Conservation (phyloP, 37 sponge, comb jelly and placozoan genomes). For the Diacarnus erythraeanus region DNA sequence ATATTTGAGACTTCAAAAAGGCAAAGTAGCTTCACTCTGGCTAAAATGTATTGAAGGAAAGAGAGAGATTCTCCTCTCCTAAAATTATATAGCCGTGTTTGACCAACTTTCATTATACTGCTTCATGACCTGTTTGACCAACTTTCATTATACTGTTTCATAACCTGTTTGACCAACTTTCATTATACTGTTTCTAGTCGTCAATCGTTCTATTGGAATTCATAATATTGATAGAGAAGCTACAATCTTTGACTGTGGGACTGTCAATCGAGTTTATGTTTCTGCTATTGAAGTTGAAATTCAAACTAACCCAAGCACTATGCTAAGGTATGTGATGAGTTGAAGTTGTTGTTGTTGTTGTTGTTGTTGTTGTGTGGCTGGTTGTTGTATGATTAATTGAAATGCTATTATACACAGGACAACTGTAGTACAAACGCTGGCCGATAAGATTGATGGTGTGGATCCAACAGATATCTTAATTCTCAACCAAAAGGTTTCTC, state of each 20-base stretch:
- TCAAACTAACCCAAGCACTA: background rate
- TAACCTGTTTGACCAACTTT: too few relatives aligned
- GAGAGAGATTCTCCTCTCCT: too few relatives aligned
- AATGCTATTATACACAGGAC: background rate
- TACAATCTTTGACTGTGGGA: slow-evolving; percentile 39
- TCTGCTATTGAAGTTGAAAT: background rate
- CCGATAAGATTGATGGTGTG: background rate
- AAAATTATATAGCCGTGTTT: too few relatives aligned
- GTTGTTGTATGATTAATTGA: background rate
- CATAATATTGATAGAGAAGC: background rate
- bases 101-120: too few relatives aligned
- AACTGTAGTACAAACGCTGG: background rate
- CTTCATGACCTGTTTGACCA: too few relatives aligned
- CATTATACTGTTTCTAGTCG: too few relatives aligned
- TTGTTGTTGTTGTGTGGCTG: too few relatives aligned
- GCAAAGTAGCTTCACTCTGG: too few relatives aligned
- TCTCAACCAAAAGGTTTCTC: background rate
- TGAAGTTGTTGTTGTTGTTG: too few relatives aligned
- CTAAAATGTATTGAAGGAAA: too few relatives aligned
- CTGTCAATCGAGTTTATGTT: background rate
- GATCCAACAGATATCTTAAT: background rate
- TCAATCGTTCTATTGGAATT: slow-evolving; percentile 53
- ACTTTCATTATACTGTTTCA: too few relatives aligned
- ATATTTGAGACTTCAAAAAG: too few relatives aligned
- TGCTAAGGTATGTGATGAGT: background rate